A percentile compares a stretch with the other conserved stretches of the same genome.
Conservation (phyloP, 2,113 vertebrate species). For the Apodemus speciosus region DNA sequence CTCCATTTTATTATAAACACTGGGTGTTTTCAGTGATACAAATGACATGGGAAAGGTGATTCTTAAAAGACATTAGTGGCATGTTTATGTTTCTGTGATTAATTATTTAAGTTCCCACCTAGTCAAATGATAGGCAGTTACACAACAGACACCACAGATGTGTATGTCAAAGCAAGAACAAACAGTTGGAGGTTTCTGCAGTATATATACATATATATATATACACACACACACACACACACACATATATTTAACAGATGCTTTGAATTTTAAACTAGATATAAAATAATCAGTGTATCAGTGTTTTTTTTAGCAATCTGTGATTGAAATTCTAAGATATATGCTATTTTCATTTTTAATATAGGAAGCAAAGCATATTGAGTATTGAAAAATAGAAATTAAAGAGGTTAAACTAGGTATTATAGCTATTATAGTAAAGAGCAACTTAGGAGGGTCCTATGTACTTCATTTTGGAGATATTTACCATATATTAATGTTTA, state of each 20-base stretch:
- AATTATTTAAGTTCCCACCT: not conserved
- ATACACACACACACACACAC: no score
- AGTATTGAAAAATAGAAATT: not conserved
- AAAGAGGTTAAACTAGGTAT: not conserved
- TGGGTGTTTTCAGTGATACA: not conserved
- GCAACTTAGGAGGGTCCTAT: no score
- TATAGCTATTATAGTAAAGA: not conserved
- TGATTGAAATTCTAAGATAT: not conserved
- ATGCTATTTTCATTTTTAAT: not conserved
- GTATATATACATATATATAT: not conserved
- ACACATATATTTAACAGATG: not conserved
- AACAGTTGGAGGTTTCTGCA: conserved; percentile 13
- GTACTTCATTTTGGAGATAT: not conserved
- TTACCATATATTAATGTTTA: not conserved
- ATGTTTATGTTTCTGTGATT: not conserved
- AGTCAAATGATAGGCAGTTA: conserved; percentile 2
- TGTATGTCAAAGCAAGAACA: not conserved
- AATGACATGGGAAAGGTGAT: not conserved
- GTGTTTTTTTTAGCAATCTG: not conserved
- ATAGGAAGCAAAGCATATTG: not conserved
- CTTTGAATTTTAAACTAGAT: not conserved
- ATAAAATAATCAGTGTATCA: not conserved
- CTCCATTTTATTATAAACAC: not conserved
- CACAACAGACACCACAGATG: not conserved
- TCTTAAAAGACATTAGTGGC: not conserved